Conservation (phyloP, 2,113 vertebrate species). For the Sapayoa aenigma region DNA sequence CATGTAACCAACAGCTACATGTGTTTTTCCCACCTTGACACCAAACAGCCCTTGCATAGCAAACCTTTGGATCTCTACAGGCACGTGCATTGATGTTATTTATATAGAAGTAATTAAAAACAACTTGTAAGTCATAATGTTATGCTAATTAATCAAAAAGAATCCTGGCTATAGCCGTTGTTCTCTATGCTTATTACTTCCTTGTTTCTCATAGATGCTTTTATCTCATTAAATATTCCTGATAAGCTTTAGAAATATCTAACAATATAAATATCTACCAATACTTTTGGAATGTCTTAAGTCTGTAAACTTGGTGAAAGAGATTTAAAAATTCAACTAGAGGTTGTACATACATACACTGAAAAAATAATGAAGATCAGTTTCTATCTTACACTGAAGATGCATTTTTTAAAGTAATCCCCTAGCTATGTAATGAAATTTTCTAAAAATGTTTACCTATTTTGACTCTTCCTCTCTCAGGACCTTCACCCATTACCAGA, state of each 20-base stretch:
- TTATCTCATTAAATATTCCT: neutral
- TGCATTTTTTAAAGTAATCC: neutral
- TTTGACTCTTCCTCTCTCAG: slow-evolving; percentile 90
- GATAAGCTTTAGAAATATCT: neutral
- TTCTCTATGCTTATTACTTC: neutral
- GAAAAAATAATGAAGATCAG: neutral
- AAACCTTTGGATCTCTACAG: neutral
- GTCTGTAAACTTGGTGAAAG: neutral
- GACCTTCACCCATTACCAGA: slow-evolving; percentile 93
- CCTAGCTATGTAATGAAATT: neutral
- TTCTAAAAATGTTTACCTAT: slow-evolving; percentile 75
- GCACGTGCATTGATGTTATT: neutral
- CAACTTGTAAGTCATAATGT: neutral
- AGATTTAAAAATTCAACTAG: neutral
- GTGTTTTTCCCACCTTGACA: neutral
- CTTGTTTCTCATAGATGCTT: neutral
- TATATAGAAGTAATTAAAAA: neutral
- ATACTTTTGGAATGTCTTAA: neutral
- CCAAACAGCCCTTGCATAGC: neutral
- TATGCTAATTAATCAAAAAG: neutral
- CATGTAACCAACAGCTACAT: neutral
- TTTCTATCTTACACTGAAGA: neutral
- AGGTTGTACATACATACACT: neutral
- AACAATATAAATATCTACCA: neutral
- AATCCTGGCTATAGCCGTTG: neutral